phyloP scores from a whole-genome alignment of 2,888 invertebrate genomes.

The Cephonodes hylas region DNA sequence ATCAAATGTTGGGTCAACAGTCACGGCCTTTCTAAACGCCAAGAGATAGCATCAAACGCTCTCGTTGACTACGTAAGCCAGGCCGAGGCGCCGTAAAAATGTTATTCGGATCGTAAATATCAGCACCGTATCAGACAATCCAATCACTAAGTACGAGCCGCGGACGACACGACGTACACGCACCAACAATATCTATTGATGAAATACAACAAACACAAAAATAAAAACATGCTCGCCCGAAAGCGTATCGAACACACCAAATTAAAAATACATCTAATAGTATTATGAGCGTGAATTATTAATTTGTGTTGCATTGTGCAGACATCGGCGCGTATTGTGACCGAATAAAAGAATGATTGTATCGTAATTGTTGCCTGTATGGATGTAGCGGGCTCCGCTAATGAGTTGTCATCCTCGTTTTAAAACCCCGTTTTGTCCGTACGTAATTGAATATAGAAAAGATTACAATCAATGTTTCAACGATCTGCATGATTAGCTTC shows the following conservation, averaged over 20 bases:
- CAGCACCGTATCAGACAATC: conserved; percentile 46
- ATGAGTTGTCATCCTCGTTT: conserved; percentile 33
- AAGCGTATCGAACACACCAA: conserved; percentile 61
- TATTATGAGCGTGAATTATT: conserved; percentile 73
- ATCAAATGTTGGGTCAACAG: conserved; percentile 35
- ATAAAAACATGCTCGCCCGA: conserved; percentile 31
- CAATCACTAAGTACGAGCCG: conserved; percentile 20
- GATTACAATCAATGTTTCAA: conserved; percentile 1
- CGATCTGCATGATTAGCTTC: background rate
- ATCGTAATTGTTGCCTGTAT: conserved; percentile 24
- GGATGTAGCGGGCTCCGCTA: conserved; percentile 23
- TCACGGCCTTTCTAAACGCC: conserved; percentile 51
- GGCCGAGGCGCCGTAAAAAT: conserved; percentile 36
- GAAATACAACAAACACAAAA: conserved; percentile 61
- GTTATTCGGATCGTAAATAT: conserved; percentile 55
- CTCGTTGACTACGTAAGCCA: conserved; percentile 16
- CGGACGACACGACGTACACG: conserved; percentile 53
- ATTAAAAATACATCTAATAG: conserved; percentile 70
- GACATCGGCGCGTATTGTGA: conserved; percentile 33
- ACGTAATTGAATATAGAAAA: conserved; percentile 30
- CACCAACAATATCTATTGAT: conserved; percentile 53
- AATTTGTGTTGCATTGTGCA: conserved; percentile 71
- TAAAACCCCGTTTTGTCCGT: conserved; percentile 34
- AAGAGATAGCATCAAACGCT: conserved; percentile 44
- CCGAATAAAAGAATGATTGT: conserved; percentile 40